Base-by-base conservation (phyloP, 2,888 invertebrate genomes). In the Parnassius mnemosyne region DNA sequence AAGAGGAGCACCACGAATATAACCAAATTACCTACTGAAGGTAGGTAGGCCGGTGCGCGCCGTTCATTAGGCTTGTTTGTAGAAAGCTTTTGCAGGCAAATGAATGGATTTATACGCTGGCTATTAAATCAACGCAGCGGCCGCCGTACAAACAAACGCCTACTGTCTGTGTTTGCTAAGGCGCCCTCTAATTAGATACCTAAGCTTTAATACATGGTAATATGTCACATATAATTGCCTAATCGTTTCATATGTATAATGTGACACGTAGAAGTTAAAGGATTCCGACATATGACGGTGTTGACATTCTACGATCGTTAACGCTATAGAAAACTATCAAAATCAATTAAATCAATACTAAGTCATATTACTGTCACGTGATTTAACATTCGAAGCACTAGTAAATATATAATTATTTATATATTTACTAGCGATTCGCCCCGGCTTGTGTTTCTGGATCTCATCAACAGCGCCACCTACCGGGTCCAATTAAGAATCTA, bases 31-130 rank as follows among this genome's bases (percentile, higher is more conserved):
- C 77, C 72, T 68, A 63, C 57, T 55, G 66, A 63, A 69, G 70
- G 72, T 69, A 68, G 70, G 56, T 63, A 64, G 66, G 61, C 65
- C 66, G 65, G 65, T 64, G 64, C 67, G 65, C 69, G 65, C 69
- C 81, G 78, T 85, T 87, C 86, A 87, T 87, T 87, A 87, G 84
- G 67, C 66, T 57, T 84, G 83, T 87, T 87, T 86, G 83, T 77
- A 75, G 75, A 78, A 81, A 76, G 81, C 79, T 79, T 82, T 80
- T 72, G 74, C 75, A 66, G 66, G 68, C 73, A 72, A 78, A 79
- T 78, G 77, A 82, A 84, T 81, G 80, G 79, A 79, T 84, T 81
- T 81, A 81, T 76, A 78, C 75, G 71, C 60, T 58, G 71, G 71
- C 73, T 81, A 79, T 81, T 79, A 75, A 82, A 83, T 84, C 82